Percentiles rank a stretch among this genome's conserved stretches.
Conservation (phyloP, 2,797 vertebrate genomes). For the Sebastes ruberrimus region DNA sequence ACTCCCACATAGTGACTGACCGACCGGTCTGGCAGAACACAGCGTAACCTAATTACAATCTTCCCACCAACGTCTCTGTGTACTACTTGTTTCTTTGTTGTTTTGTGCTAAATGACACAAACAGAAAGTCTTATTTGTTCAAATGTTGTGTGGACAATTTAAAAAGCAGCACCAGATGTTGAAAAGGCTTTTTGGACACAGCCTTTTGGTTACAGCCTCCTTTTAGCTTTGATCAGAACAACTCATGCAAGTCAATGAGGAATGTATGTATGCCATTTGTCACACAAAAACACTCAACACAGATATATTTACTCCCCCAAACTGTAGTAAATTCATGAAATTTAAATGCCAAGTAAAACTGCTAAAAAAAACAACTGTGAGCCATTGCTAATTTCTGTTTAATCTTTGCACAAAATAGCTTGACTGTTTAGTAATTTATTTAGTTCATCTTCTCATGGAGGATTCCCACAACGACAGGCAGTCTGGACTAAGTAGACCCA, state of each 20-base stretch:
- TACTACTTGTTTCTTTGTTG: neutral
- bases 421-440: neutral
- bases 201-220: neutral
- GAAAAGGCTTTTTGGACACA: neutral
- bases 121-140: neutral
- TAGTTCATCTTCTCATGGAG: neutral
- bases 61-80: neutral
- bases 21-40: neutral
- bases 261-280: neutral
- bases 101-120: neutral
- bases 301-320: neutral
- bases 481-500: slow-evolving; percentile 11
- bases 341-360: neutral
- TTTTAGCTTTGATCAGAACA: neutral
- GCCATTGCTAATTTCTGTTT: neutral
- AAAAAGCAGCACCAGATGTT: neutral
- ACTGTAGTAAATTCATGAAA: neutral
- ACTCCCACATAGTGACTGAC: neutral
- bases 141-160: too few species aligned
- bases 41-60: neutral
- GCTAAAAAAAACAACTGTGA: neutral
- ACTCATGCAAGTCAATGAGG: neutral
- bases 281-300: neutral
- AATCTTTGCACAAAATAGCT: neutral
- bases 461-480: neutral